A percentile compares a stretch with the other conserved stretches of the same genome.
phyloP scores from a whole-genome alignment of 1,140 invertebrate genomes.

The Chionoecetes opilio region DNA sequence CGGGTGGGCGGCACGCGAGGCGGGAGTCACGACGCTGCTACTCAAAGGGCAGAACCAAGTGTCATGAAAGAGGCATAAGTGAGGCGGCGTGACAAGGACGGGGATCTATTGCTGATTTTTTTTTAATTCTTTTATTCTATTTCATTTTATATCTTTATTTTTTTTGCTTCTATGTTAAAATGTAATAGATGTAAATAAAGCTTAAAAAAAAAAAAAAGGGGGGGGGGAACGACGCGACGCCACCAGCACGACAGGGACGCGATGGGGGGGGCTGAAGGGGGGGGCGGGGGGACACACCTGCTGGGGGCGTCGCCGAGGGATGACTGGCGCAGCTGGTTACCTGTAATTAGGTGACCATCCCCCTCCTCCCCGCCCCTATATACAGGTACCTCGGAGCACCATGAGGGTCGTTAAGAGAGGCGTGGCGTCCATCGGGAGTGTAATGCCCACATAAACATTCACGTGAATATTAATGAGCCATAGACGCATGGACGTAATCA shows the following conservation, averaged over 20 bases:
- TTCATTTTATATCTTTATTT: too few relatives aligned
- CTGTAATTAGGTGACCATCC: slow-evolving; percentile 5
- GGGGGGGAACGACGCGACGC: neutral
- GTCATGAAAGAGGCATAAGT: neutral
- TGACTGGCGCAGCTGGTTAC: neutral
- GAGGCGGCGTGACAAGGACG: neutral
- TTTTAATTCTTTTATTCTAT: too few relatives aligned
- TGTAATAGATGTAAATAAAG: too few relatives aligned
- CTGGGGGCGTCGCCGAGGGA: neutral
- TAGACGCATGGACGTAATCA: neutral
- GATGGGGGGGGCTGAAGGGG: neutral
- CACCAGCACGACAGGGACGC: neutral
- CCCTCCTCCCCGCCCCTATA: neutral
- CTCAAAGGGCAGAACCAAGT: neutral
- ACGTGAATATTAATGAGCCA: neutral
- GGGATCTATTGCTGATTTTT: too few relatives aligned
- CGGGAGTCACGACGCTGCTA: neutral
- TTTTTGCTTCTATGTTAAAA: too few relatives aligned
- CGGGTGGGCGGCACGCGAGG: neutral
- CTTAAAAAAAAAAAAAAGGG: too few relatives aligned
- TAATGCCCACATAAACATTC: neutral
- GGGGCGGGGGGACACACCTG: neutral
- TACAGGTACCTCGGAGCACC: neutral
- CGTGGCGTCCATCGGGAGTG: neutral
- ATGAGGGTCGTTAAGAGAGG: neutral